Conservation (phyloP, 2,888 invertebrate genomes). For the Cerastis rubricosa region DNA sequence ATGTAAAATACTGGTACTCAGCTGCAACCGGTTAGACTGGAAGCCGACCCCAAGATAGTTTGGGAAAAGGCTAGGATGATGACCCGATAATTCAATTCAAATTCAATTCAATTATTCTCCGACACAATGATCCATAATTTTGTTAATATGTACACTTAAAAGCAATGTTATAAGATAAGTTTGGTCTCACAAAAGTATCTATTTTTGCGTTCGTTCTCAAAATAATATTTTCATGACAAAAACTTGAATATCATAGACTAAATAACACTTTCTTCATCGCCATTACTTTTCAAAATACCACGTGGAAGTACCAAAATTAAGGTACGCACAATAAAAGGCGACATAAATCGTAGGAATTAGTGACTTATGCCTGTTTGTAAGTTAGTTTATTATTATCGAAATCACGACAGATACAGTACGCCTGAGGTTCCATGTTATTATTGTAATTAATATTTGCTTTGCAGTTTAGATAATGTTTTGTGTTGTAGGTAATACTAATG, state of each 20-base stretch:
- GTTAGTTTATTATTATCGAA: slow-evolving; percentile 60
- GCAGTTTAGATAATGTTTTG: not conserved
- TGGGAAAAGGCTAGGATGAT: too few species aligned
- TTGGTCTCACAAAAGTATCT: not conserved
- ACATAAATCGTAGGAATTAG: slow-evolving; percentile 75
- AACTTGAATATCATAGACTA: not conserved
- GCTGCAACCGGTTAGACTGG: too few species aligned
- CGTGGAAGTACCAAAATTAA: slow-evolving; percentile 60
- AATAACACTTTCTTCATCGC: slow-evolving; percentile 6
- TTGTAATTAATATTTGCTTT: slow-evolving; percentile 25
- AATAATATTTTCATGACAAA: not conserved
- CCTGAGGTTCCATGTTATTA: slow-evolving; percentile 38
- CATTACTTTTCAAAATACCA: slow-evolving; percentile 23
- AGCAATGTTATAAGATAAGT: too few species aligned
- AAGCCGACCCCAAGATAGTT: too few species aligned
- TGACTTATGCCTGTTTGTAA: slow-evolving; percentile 78
- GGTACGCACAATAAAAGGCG: slow-evolving; percentile 73
- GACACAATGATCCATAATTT: too few species aligned
- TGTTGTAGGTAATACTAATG: not conserved
- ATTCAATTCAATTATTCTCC: too few species aligned
- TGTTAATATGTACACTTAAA: too few species aligned
- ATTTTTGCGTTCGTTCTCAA: not conserved
- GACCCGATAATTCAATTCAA: too few species aligned
- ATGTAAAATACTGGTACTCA: too few species aligned
- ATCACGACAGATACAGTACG: slow-evolving; percentile 66